Evolutionary conservation across 2,797 vertebrate genomes (phyloP).

Genomic region (Prionace glauca): DNA sequence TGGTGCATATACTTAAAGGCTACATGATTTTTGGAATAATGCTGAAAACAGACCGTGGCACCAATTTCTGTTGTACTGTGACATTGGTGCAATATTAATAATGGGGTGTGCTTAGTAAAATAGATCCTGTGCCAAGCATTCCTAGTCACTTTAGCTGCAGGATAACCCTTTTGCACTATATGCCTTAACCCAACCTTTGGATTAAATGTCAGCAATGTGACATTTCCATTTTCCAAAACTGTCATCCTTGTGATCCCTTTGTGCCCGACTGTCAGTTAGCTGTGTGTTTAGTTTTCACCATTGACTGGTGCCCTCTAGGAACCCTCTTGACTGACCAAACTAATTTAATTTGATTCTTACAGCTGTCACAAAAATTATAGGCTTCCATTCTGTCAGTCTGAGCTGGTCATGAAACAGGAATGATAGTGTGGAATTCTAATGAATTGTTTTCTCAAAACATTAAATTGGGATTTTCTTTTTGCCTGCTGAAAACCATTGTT

Average conservation of each 20-base stretch:
- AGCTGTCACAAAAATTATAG: neutral
- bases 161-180: neutral
- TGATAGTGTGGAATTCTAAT: neutral
- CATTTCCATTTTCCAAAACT: neutral
- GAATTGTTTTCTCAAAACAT: neutral
- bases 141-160: neutral
- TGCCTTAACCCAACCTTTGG: neutral
- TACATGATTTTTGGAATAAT: neutral
- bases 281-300: neutral
- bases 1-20: neutral
- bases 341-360: neutral
- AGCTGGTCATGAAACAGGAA: neutral
- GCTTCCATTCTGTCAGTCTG: neutral
- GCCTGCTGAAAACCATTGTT: neutral
- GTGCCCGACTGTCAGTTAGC: neutral
- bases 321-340: neutral
- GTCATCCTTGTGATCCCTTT: neutral
- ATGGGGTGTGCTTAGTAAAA: neutral
- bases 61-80: neutral
- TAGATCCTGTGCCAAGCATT: neutral
- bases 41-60: neutral
- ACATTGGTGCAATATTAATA: neutral
- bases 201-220: neutral
- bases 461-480: neutral
- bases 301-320: neutral